A percentile compares a stretch with the other conserved stretches of the same genome.
Evolutionary conservation across 2,888 invertebrate genomes (phyloP).

Genomic region (Deilephila elpenor): DNA sequence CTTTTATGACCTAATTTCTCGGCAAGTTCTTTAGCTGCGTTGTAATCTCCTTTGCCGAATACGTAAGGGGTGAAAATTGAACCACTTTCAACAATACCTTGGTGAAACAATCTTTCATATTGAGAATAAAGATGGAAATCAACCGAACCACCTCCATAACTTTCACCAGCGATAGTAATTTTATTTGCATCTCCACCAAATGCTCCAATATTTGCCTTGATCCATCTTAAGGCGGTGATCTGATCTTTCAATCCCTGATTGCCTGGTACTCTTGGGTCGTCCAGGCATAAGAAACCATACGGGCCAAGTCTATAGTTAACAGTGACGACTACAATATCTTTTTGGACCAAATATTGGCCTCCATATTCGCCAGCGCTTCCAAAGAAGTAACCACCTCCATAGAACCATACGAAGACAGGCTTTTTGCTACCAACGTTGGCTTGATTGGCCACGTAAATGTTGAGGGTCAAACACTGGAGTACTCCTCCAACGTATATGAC

Average conservation of each 20-base stretch:
- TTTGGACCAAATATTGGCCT: conserved; percentile 56
- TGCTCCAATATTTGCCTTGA: conserved; percentile 51
- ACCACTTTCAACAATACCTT: conserved; percentile 36
- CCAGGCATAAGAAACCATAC: conserved; percentile 52
- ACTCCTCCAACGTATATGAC: conserved; percentile 41
- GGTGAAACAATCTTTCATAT: conserved; percentile 32
- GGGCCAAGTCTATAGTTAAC: conserved; percentile 48
- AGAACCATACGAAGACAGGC: conserved; percentile 69
- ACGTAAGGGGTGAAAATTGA: conserved; percentile 50
- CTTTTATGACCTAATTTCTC: conserved; percentile 50
- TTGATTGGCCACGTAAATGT: conserved; percentile 55
- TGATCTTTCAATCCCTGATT: conserved; percentile 59
- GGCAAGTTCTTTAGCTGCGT: conserved; percentile 56
- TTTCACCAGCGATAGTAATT: conserved; percentile 49
- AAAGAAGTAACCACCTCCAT: conserved; percentile 65
- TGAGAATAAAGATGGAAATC: conserved; percentile 45
- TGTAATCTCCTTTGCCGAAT: conserved; percentile 48
- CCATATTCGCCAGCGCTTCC: conserved; percentile 61
- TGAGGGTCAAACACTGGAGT: conserved; percentile 55
- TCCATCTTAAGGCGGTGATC: conserved; percentile 52
- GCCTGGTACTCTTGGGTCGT: conserved; percentile 50
- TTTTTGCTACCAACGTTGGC: conserved; percentile 42
- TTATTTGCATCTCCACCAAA: conserved; percentile 51
- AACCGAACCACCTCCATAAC: conserved; percentile 48
- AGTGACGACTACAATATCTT: conserved; percentile 54